phyloP scores from a whole-genome alignment of 2,888 invertebrate species.

The Xylophagus ater region DNA sequence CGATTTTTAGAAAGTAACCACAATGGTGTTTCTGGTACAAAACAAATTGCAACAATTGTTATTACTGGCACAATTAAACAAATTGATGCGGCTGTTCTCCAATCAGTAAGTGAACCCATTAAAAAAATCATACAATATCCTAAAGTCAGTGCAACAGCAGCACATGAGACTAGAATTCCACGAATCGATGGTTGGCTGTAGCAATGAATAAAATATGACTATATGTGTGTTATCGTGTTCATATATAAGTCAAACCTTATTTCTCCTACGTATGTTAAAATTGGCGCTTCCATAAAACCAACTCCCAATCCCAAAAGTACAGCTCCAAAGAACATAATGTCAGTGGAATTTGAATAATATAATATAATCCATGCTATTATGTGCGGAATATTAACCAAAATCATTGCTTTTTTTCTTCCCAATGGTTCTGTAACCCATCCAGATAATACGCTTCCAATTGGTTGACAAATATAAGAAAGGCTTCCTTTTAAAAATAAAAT shows the following conservation, averaged over 20 bases:
- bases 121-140: conserved; percentile 45
- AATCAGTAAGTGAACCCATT: conserved; percentile 43
- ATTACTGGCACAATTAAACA: conserved; percentile 42
- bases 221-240: conserved; percentile 1
- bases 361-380: conserved; percentile 47
- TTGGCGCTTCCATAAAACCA: conserved; percentile 50
- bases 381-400: conserved; percentile 48
- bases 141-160: conserved; percentile 34
- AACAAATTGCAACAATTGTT: conserved; percentile 43
- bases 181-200: conserved; percentile 44
- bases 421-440: conserved; percentile 45
- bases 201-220: conserved; percentile 8
- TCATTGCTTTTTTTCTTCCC: conserved; percentile 45
- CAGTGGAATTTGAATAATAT: conserved; percentile 42
- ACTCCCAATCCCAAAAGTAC: conserved; percentile 46
- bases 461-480: conserved; percentile 46
- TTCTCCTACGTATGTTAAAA: conserved; percentile 51
- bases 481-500: conserved; percentile 37
- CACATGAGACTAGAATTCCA: conserved; percentile 44
- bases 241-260: conserved; percentile 40
- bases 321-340: conserved; percentile 42
- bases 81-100: conserved; percentile 45
- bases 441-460: conserved; percentile 46
- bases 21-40: conserved; percentile 49
- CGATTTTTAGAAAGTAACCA: conserved; percentile 49